phyloP scores from a whole-genome alignment of 2,888 invertebrate genomes.

The Heliconius aoede region DNA sequence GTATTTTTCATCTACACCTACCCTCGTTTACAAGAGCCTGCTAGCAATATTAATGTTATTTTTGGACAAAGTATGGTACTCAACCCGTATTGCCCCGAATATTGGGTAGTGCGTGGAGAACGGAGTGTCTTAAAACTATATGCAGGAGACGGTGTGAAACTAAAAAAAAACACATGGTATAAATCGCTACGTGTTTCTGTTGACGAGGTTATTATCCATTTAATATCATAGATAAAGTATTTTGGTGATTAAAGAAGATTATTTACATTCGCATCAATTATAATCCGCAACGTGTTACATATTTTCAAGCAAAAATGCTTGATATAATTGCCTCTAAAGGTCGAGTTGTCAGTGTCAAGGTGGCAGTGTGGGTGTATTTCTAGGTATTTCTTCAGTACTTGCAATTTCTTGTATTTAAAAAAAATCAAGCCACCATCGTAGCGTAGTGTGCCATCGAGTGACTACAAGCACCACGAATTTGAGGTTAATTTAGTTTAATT shows the following conservation, averaged over 20 bases:
- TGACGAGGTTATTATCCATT: conserved; percentile 14
- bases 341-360: conserved; percentile 21
- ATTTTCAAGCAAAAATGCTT: neutral
- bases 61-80: too few species aligned
- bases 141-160: neutral
- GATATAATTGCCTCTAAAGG: conserved; percentile 4
- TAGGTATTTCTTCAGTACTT: too few species aligned
- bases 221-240: conserved; percentile 3
- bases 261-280: neutral
- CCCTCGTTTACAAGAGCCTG: too few species aligned
- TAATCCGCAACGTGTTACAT: conserved; percentile 8
- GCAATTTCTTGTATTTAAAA: too few species aligned
- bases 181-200: neutral
- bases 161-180: neutral
- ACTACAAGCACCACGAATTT: too few species aligned
- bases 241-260: conserved; percentile 1
- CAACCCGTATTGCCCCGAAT: neutral
- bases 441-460: too few species aligned
- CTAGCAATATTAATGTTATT: too few species aligned
- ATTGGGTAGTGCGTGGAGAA: neutral
- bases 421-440: too few species aligned
- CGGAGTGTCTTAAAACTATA: neutral
- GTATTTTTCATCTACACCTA: too few species aligned
- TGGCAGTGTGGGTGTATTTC: neutral
- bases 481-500: too few species aligned